These are phyloP conservation scores for Mantis religiosa DNA, from an alignment of 2,888 invertebrate genomes.

Conservation along the genomic window DNA sequence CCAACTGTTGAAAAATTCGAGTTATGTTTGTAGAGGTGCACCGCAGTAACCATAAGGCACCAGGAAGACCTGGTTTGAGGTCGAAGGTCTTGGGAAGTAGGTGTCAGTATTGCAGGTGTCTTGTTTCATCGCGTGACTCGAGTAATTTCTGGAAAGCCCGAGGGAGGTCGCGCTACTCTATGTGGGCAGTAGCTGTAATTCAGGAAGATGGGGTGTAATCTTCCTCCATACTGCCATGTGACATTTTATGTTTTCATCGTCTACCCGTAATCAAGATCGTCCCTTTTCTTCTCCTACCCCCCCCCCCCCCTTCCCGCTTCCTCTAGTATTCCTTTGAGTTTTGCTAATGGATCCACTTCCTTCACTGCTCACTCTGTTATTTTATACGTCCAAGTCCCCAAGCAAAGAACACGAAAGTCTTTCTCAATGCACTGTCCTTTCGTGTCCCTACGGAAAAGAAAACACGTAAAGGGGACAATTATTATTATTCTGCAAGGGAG, in stretches of 20 bases:
- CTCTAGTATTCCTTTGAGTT: background rate
- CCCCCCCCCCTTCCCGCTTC: background rate
- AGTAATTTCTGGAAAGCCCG: background rate
- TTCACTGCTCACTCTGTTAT: slow-evolving; percentile 1
- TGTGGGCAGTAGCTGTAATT: background rate
- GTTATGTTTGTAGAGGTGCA: too few species aligned
- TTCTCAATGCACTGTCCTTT: background rate
- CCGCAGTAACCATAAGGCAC: background rate
- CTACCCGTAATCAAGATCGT: slow-evolving; percentile 8
- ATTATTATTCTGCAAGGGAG: background rate
- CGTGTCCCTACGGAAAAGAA: background rate
- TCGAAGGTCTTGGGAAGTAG: background rate
- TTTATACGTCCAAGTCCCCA: background rate
- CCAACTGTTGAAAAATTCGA: too few species aligned
- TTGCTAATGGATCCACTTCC: slow-evolving; percentile 4
- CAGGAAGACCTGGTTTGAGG: background rate
- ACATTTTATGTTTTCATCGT: slow-evolving; percentile 13
- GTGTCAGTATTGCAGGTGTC: background rate
- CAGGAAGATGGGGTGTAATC: background rate
- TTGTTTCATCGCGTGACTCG: background rate
- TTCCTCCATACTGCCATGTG: background rate
- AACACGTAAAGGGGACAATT: background rate
- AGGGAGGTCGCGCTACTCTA: background rate
- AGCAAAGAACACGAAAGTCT: background rate
- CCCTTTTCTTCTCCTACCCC: background rate